Evolutionary conservation across 2,888 invertebrate species (phyloP).

Genomic region (Oegoconia quadripuncta): DNA sequence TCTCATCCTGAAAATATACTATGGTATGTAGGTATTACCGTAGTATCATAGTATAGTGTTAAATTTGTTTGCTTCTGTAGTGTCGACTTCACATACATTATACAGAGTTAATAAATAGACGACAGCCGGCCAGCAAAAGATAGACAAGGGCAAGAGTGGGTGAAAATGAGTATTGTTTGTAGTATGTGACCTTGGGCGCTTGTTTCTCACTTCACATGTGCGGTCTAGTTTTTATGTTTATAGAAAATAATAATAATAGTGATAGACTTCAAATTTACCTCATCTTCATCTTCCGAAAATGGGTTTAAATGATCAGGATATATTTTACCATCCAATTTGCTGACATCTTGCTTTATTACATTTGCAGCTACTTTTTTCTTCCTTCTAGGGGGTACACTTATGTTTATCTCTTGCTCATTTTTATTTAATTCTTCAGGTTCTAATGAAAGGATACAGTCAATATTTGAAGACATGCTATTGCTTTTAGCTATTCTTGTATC

Average conservation of each 20-base stretch:
- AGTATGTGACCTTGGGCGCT: no score
- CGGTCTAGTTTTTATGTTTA: not conserved
- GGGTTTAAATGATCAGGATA: conserved; percentile 92
- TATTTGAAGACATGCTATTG: conserved; percentile 25
- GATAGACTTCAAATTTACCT: conserved; percentile 27
- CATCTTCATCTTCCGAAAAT: conserved; percentile 84
- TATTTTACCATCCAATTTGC: conserved; percentile 29
- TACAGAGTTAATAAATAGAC: no score
- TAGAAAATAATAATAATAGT: not conserved
- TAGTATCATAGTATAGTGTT: no score
- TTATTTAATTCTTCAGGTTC: conserved; percentile 28
- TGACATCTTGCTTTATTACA: conserved; percentile 14
- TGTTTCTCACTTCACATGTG: no score
- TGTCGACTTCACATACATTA: no score
- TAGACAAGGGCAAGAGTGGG: no score
- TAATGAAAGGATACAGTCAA: conserved; percentile 21
- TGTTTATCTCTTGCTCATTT: conserved; percentile 44
- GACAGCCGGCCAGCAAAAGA: no score
- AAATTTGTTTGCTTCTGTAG: no score
- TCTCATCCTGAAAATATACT: conserved; percentile 48
- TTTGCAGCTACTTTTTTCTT: conserved; percentile 42
- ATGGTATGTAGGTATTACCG: not conserved
- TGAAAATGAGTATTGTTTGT: no score
- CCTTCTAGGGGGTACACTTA: conserved; percentile 67
- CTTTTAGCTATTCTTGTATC: conserved; percentile 60